A percentile compares a stretch with the other conserved stretches of the same genome.
Conservation (phyloP, 2,888 invertebrate genomes). For the Vanessa cardui region DNA sequence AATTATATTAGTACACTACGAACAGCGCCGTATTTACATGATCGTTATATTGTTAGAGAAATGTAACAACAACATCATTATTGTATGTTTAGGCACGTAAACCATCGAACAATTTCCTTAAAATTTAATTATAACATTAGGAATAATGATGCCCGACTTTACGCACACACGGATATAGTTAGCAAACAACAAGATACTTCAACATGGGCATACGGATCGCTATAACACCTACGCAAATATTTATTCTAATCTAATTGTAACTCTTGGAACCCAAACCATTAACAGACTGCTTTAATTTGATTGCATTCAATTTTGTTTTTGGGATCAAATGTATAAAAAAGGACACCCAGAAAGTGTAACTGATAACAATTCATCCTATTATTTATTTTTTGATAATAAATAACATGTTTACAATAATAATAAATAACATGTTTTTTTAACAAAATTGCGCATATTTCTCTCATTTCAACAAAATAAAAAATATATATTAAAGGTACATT, state of each 20-base stretch:
- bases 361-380: neutral
- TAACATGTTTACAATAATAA: neutral
- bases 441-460: neutral
- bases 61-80: conserved; percentile 80
- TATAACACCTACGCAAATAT: conserved; percentile 34
- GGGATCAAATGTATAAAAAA: conserved; percentile 8
- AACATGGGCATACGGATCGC: conserved; percentile 33
- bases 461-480: neutral
- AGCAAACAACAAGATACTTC: conserved; percentile 28
- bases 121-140: conserved; percentile 41
- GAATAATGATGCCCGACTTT: conserved; percentile 34
- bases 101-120: conserved; percentile 62
- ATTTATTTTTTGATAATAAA: neutral
- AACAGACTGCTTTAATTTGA: conserved; percentile 30
- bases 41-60: conserved; percentile 81
- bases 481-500: neutral
- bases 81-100: conserved; percentile 78
- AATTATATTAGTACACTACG: conserved; percentile 80
- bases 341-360: conserved; percentile 31
- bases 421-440: neutral
- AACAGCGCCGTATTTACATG: conserved; percentile 82
- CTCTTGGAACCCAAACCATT: conserved; percentile 36
- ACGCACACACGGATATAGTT: conserved; percentile 30
- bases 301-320: conserved; percentile 8
- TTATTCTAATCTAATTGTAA: conserved; percentile 29